Evolutionary conservation across 2,113 vertebrate genomes (phyloP).

Genomic region (Actenoides hombroni): DNA sequence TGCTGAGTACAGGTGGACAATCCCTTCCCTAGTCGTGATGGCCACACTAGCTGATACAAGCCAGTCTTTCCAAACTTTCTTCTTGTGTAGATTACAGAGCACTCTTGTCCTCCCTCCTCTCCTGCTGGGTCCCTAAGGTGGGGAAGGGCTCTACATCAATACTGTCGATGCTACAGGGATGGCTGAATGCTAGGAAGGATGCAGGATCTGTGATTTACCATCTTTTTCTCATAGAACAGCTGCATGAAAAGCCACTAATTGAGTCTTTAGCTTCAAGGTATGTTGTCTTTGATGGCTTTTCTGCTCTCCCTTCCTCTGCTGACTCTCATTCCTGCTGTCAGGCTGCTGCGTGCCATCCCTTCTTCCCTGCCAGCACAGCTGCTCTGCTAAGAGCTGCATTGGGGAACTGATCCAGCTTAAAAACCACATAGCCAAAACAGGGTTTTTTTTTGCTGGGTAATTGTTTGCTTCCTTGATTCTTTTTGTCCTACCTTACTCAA

Average conservation of each 20-base stretch:
- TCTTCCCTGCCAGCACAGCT: conserved; percentile 5
- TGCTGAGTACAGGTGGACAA: neutral
- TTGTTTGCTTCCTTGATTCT: neutral
- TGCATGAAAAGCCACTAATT: neutral
- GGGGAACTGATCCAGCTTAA: neutral
- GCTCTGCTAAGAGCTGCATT: neutral
- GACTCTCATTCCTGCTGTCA: neutral
- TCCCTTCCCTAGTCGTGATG: neutral
- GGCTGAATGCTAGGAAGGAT: neutral
- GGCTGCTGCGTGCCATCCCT: neutral
- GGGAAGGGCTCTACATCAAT: rapidly evolving
- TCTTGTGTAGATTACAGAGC: neutral
- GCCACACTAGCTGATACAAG: neutral
- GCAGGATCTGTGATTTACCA: neutral
- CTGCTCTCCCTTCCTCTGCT: neutral
- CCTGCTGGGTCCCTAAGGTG: neutral
- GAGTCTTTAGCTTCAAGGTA: neutral
- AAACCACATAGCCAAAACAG: neutral
- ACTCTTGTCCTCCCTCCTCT: neutral
- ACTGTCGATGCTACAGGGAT: neutral
- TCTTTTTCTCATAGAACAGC: neutral
- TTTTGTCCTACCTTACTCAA: neutral
- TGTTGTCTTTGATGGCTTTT: neutral
- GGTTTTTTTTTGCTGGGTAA: neutral
- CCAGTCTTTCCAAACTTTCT: neutral